A percentile compares a stretch with the other conserved stretches of the same genome.
phyloP scores from a whole-genome alignment of 2,888 invertebrate genomes.

The Tipula vernalis region DNA sequence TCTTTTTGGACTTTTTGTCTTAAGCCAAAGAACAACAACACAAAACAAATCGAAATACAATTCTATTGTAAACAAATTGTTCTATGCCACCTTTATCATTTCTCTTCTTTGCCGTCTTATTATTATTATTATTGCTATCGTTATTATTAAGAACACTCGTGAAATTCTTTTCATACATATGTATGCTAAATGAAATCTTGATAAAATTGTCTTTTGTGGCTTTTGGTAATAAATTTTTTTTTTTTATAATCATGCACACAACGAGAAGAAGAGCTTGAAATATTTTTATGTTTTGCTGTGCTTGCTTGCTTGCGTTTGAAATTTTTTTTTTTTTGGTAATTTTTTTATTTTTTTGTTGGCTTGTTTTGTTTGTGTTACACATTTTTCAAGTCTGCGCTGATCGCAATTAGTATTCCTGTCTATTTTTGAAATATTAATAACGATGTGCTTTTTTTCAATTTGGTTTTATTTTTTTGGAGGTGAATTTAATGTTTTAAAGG shows the following conservation, averaged over 20 bases:
- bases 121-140: not conserved
- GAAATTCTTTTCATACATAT: constrained; percentile 4
- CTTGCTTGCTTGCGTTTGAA: not conserved
- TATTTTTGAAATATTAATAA: constrained; percentile 4
- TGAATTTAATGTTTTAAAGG: not conserved
- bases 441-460: not conserved
- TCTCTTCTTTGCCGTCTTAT: not conserved
- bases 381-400: not conserved
- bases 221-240: not conserved
- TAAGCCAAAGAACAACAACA: not conserved
- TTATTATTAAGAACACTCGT: not conserved
- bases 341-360: not conserved
- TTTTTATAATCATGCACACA: not conserved
- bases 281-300: not conserved
- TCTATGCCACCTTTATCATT: constrained; percentile 4
- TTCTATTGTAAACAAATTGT: constrained; percentile 4
- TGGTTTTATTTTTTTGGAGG: not conserved
- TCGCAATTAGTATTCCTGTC: not conserved
- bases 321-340: not conserved
- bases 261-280: not conserved
- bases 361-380: not conserved
- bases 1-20: not conserved
- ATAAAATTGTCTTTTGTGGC: not conserved
- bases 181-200: constrained; percentile 4
- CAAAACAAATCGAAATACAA: constrained; percentile 4